Percentiles rank a stretch among this genome's conserved stretches.
Evolutionary conservation across 2,888 invertebrate genomes (phyloP).

Genomic region (Drosophila anceps): DNA sequence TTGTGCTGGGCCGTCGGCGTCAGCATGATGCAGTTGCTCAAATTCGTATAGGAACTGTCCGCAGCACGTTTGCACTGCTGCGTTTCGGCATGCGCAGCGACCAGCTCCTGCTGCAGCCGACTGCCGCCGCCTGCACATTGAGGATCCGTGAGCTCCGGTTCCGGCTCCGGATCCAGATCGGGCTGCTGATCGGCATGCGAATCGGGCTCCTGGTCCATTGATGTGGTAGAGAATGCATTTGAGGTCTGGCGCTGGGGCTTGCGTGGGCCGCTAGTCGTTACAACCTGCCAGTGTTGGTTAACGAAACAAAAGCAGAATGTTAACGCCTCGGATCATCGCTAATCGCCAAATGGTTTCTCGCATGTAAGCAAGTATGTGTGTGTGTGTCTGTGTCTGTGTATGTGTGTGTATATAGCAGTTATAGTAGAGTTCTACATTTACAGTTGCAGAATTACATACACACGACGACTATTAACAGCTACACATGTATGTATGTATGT

Average conservation of each 20-base stretch:
- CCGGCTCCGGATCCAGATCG: neutral
- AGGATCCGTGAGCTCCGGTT: neutral
- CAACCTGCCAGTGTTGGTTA: slow-evolving; percentile 86
- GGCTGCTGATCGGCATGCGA: neutral
- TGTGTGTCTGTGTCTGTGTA: slow-evolving; percentile 2
- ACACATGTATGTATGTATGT: slow-evolving; percentile 24
- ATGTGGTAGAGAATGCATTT: slow-evolving; percentile 85
- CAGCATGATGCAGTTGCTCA: slow-evolving; percentile 82
- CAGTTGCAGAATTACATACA: slow-evolving; percentile 36
- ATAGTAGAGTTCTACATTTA: slow-evolving; percentile 25
- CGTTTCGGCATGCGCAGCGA: slow-evolving; percentile 69
- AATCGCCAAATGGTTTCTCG: neutral
- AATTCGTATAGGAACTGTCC: slow-evolving; percentile 86
- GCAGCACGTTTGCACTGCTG: slow-evolving; percentile 73
- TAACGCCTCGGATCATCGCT: slow-evolving; percentile 6
- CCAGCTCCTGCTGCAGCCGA: slow-evolving; percentile 18
- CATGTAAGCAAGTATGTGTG: slow-evolving; percentile 8
- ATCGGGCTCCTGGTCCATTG: slow-evolving; percentile 75
- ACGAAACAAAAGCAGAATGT: slow-evolving; percentile 13
- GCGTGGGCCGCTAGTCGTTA: slow-evolving; percentile 91
- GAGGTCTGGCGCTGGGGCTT: slow-evolving; percentile 89
- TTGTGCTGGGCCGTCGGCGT: slow-evolving; percentile 87
- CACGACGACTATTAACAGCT: slow-evolving; percentile 29
- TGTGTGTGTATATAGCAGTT: slow-evolving; percentile 1
- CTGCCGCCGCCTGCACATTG: neutral